Base-by-base conservation (phyloP, 2,888 invertebrate species). In the Microctonus aethiopoides region DNA sequence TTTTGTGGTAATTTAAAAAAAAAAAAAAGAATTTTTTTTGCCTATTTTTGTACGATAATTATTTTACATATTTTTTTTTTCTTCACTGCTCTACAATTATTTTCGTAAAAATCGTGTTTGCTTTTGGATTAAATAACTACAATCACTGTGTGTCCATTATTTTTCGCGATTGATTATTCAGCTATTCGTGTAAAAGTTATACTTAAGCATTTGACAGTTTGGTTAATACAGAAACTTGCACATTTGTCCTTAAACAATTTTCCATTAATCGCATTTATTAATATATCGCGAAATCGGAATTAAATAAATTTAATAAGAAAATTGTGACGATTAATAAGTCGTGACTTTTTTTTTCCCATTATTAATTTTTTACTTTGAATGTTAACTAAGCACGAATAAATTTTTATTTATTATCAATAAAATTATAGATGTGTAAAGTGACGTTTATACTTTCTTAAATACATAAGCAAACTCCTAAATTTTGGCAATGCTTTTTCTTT, bases 121-220 rank as follows among this genome's bases (percentile, higher is more conserved):
- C 70, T 54, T 70, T 72, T 72, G 67, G 63, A 54, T 75, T 29
- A 41, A 67, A 69, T 68, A 63, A 65, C 68, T 66, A 62, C 73
- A 74, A 72, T 71, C 56, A 51, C 70, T 59, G 34, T 46, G 61
- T 67, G 57, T 69, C 36, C 63, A 65, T 67, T 60, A n/a, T 61
- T 59, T 41, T 54, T 64, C 34, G 54, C 61, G 51, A 70, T 69
- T 66, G 54, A 68, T 72, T 72, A 74, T 70, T 75, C 73, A 74
- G 75, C 76, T 74, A 73, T 74, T 78, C 75, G 77, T 78, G 78
- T 77, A 77, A 79, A 78, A 78, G 73, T 78, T 76, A 77, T 74
- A 74, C 74, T 76, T 74, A 77, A 78, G 75, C 75, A 75, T 74
- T 77, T 77, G 75, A 75, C 76, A 76, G 75, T 74, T 74, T 77